phyloP scores from a whole-genome alignment of 2,888 invertebrate species.

The Dorcus hopei region DNA sequence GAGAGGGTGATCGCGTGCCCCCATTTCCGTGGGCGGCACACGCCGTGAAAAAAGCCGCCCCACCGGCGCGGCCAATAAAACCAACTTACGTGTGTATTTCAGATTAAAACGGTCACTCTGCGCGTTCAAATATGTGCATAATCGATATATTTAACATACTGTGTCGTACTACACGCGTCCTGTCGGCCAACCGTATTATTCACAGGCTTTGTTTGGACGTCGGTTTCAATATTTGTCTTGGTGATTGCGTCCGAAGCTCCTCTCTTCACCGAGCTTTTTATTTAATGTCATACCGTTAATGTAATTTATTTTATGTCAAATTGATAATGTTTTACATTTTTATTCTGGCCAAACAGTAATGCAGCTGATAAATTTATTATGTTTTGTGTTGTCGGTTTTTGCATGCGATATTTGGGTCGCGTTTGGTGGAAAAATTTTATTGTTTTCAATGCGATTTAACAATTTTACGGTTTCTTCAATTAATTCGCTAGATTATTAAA shows the following conservation, averaged over 20 bases:
- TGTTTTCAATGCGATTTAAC: too few species aligned
- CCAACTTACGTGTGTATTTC: slow-evolving; percentile 4
- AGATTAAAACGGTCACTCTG: slow-evolving; percentile 12
- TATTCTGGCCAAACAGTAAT: not conserved
- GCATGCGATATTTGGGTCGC: too few species aligned
- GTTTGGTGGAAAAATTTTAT: too few species aligned
- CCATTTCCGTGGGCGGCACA: slow-evolving; percentile 13
- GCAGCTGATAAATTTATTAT: too few species aligned
- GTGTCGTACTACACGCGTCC: slow-evolving; percentile 18
- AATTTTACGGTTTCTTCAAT: too few species aligned
- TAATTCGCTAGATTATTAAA: too few species aligned
- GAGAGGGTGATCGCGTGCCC: slow-evolving; percentile 9
- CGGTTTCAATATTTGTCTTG: slow-evolving; percentile 27
- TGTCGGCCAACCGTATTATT: slow-evolving; percentile 26
- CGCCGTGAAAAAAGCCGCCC: slow-evolving; percentile 11
- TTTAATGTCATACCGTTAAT: slow-evolving; percentile 18
- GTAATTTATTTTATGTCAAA: slow-evolving; percentile 19
- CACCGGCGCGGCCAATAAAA: slow-evolving; percentile 9
- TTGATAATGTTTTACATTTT: slow-evolving; percentile 3
- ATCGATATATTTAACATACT: slow-evolving; percentile 26
- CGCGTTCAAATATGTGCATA: slow-evolving; percentile 22
- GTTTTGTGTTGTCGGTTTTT: too few species aligned
- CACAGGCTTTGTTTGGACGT: slow-evolving; percentile 26
- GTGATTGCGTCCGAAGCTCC: slow-evolving; percentile 20
- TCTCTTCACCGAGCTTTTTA: slow-evolving; percentile 9